phyloP scores from a whole-genome alignment of 2,888 invertebrate genomes.

The Drosophila gaucha region DNA sequence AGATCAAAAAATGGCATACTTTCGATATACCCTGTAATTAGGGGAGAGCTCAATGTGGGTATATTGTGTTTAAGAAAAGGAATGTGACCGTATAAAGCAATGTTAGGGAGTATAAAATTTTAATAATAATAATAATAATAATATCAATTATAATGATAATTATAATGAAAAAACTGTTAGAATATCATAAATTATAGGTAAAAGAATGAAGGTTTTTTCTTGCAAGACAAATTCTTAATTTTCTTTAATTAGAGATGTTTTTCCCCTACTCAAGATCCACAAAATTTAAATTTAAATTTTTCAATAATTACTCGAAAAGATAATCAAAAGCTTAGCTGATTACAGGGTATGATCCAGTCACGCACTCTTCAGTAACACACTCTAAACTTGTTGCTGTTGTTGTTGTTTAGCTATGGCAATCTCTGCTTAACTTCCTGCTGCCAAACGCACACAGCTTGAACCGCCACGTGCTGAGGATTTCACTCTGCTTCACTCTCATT shows the following conservation, averaged over 20 bases:
- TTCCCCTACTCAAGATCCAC: too few relatives aligned
- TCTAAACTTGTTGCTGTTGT: neutral
- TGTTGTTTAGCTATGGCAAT: constrained; percentile 59
- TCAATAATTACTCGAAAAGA: neutral
- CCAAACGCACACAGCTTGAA: constrained; percentile 32
- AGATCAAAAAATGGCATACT: neutral
- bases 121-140: too few relatives aligned
- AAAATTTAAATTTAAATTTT: too few relatives aligned
- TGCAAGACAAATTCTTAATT: too few relatives aligned
- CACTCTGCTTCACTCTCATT: neutral
- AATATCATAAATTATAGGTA: too few relatives aligned
- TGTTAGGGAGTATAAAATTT: too few relatives aligned
- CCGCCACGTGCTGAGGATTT: constrained; percentile 28
- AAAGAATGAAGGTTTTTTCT: too few relatives aligned
- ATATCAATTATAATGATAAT: too few relatives aligned
- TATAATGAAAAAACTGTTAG: too few relatives aligned
- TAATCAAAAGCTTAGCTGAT: neutral
- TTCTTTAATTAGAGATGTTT: too few relatives aligned
- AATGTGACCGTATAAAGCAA: too few relatives aligned
- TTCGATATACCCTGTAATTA: constrained; percentile 3
- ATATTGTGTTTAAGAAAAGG: too few relatives aligned
- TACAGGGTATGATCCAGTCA: neutral
- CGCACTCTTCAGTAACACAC: neutral
- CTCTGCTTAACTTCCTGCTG: constrained; percentile 66
- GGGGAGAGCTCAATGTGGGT: neutral